Evolutionary conservation across 2,113 vertebrate genomes (phyloP), one percentile per base, ranked within the genome.

Genomic region (Bos taurus): DNA sequence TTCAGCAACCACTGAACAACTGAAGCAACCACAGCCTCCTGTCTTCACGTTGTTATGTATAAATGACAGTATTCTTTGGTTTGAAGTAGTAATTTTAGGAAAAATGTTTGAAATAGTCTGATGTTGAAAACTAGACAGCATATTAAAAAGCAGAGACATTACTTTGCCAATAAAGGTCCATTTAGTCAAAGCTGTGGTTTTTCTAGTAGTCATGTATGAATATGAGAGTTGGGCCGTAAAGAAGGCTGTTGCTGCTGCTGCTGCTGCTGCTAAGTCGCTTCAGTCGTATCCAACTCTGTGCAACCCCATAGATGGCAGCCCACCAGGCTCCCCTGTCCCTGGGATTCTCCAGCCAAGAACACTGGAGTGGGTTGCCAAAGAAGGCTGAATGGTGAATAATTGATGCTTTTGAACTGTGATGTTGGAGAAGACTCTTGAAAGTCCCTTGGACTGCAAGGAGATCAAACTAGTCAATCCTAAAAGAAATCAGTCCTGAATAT

Each of bases 161-260:
- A 74, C n/a, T 74, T 74, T 74, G 67, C 36, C n/a, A 40, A 25
- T 25, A 74, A 74, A 74, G 10, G 67, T 40, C 67, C 19, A 25
- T 74, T 36, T 74, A 40, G 19, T 74, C 36, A 74, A 74, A 40
- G 36, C 36, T 74, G 13, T 13, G 67, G 19, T 74, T 25, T 74
- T 74, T 74, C 67, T 23, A 40, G 36, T 74, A 25, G 67, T 71
- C 67, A 23, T 23, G 19, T 74, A 40, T 40, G n/a, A 19, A 40
- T 23, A 10, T 74, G 67, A 74, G 64, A 71, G 19, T 74, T 74
- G 67, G n/a, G 23, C n/a, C 0, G 0, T 71, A 23, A 71, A 23
- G 67, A 71, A 71, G 9, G 67, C 19, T 71, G n/a, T 5, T 43
- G 43, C 43, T 46, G 43, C 43, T 43, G 43, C 43, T 43, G 43